Base-by-base conservation (phyloP, 2,888 invertebrate genomes). In the Ichneumoninae sp. region DNA sequence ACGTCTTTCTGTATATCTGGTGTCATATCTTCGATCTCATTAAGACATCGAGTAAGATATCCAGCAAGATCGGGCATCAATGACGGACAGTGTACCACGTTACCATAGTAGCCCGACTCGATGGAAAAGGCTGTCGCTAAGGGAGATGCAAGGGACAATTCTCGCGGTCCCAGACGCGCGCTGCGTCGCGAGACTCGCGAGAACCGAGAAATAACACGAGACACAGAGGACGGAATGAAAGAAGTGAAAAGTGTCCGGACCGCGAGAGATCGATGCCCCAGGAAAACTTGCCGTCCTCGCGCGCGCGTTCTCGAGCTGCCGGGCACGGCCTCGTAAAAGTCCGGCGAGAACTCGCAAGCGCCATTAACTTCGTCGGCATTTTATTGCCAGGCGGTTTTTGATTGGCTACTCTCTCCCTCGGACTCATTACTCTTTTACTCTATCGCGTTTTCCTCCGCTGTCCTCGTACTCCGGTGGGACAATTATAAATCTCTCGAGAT, bases 301-400 rank as follows among this genome's bases (percentile, higher is more conserved):
- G 22, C 22, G 26, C 33, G 70, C 65, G 71, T 47, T 80, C 60
- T 65, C 71, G 74, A 81, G 62, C 65, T 16, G n/a, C 4, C 6
- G 30, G 3, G 33, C 62, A 68, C 80, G 76, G 82, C 70, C 71
- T 70, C 79, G 78, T 75, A 82, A 81, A 75, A 83, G 68, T 80
- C 68, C 72, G 62, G 44, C 82, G 84, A 80, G 69, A 30, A 33
- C 69, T 78, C 74, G 60, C 88, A 66, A 84, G 80, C 84, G 65
- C 87, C 87, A 87, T 88, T 88, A 89, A 88, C 88, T 83, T 44
- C 74, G 72, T 75, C 71, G 87, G 81, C 83, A 80, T 88, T 89
- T 88, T 88, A 88, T 88, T 82, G 82, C 85, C 62, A 47, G 79
- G 54, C 79, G 68, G 62, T 82, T 81, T 84, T 80, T 80, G 82